Evolutionary conservation across 2,888 invertebrate species (phyloP).

Genomic region (Erynnis tages): DNA sequence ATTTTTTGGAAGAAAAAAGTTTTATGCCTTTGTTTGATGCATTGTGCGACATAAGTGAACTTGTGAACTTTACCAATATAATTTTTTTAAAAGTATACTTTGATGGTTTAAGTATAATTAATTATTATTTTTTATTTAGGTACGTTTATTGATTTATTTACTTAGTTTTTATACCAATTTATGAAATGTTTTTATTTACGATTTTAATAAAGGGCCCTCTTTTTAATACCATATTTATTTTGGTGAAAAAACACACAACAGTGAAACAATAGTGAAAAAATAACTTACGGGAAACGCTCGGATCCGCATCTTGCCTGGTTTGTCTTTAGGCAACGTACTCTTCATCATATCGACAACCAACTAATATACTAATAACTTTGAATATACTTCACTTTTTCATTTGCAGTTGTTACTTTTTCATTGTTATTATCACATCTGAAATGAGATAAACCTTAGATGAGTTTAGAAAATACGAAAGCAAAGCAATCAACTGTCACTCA

Average conservation of each 20-base stretch:
- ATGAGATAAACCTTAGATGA: constrained; percentile 40
- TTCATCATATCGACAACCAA: constrained; percentile 83
- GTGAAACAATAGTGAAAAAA: constrained; percentile 1
- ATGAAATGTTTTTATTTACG: too few species aligned
- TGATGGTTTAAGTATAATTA: too few species aligned
- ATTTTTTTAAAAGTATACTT: too few species aligned
- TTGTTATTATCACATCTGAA: constrained; percentile 72
- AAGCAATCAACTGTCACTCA: constrained; percentile 39
- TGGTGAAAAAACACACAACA: background rate
- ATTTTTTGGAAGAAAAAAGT: too few species aligned
- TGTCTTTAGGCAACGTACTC: constrained; percentile 91
- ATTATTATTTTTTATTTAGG: too few species aligned
- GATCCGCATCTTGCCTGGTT: constrained; percentile 97
- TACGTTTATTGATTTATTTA: too few species aligned
- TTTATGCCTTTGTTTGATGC: too few species aligned
- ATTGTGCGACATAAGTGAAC: too few species aligned
- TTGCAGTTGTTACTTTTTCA: constrained; percentile 68
- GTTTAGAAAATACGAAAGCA: constrained; percentile 30
- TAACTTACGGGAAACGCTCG: constrained; percentile 97
- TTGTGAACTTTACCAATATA: too few species aligned
- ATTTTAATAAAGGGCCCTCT: too few species aligned
- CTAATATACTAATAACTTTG: constrained; percentile 46
- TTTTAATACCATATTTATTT: too few species aligned
- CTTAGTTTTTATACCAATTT: too few species aligned
- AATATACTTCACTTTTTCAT: constrained; percentile 57